phyloP scores from a whole-genome alignment of 2,113 vertebrate species.

The Psilopsiagon aymara region DNA sequence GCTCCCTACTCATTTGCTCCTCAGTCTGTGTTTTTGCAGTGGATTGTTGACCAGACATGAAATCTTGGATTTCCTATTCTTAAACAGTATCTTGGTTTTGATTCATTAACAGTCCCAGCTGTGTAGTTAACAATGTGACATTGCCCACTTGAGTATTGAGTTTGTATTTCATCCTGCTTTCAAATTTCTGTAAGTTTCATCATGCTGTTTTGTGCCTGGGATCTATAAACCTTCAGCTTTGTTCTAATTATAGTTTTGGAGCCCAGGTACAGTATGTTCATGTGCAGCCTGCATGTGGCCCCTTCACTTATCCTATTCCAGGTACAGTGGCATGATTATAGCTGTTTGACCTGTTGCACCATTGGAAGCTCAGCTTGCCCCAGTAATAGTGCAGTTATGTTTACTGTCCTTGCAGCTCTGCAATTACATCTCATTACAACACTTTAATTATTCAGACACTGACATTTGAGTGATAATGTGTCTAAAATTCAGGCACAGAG shows the following conservation, averaged over 20 bases:
- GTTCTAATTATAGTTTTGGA: background rate
- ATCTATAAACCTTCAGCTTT: constrained; percentile 32
- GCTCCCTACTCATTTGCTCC: background rate
- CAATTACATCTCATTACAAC: constrained; percentile 52
- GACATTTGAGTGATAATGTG: background rate
- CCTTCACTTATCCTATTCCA: background rate
- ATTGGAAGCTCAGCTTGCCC: constrained; percentile 45
- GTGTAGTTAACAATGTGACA: background rate
- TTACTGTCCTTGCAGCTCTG: constrained; percentile 67
- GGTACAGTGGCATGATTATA: background rate
- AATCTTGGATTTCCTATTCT: background rate
- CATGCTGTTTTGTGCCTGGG: background rate
- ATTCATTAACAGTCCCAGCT: background rate
- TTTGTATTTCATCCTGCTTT: background rate
- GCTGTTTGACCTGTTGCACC: constrained; percentile 50
- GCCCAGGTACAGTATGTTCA: constrained; percentile 44
- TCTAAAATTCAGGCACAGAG: constrained; percentile 24
- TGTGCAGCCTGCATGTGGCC: background rate
- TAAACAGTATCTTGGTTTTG: background rate
- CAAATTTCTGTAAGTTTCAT: background rate
- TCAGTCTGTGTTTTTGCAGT: background rate
- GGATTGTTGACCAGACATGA: background rate
- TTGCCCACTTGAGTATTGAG: background rate
- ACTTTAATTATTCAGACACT: constrained; percentile 50
- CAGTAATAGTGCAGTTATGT: constrained; percentile 46